Evolutionary conservation across 2,888 invertebrate species (phyloP).

Genomic region (Eupithecia pulchellata): DNA sequence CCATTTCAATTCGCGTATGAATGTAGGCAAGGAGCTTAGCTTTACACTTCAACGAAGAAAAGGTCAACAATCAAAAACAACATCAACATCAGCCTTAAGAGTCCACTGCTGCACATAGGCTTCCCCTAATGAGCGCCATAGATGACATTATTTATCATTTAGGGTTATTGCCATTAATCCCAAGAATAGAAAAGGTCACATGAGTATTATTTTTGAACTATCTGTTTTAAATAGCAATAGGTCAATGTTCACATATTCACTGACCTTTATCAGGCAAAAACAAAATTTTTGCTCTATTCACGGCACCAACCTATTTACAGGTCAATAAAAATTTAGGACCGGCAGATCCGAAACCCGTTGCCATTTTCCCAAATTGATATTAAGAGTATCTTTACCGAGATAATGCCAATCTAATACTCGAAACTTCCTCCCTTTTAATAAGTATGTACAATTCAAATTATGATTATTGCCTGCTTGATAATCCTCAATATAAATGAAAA

Average conservation of each 20-base stretch:
- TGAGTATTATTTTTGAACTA: background rate
- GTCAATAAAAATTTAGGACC: constrained; percentile 45
- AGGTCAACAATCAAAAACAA: too few species aligned
- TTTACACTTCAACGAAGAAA: background rate
- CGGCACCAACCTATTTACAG: constrained; percentile 43
- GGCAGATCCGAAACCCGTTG: constrained; percentile 43
- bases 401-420: constrained; percentile 10
- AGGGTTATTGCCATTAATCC: too few species aligned
- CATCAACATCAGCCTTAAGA: too few species aligned
- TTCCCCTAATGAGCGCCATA: too few species aligned
- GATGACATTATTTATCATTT: too few species aligned
- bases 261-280: constrained; percentile 38
- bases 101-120: too few species aligned
- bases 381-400: constrained; percentile 25
- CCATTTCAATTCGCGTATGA: background rate
- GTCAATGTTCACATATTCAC: constrained; percentile 18
- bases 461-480: background rate
- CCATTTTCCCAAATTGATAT: constrained; percentile 45
- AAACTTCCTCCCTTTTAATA: background rate
- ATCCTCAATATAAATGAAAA: background rate
- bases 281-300: constrained; percentile 43
- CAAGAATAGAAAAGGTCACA: background rate
- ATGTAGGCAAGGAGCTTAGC: background rate
- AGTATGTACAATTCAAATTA: background rate
- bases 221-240: background rate